Evolutionary conservation across 2,797 vertebrate species (phyloP).

Genomic region (Nyctalus aviator): DNA sequence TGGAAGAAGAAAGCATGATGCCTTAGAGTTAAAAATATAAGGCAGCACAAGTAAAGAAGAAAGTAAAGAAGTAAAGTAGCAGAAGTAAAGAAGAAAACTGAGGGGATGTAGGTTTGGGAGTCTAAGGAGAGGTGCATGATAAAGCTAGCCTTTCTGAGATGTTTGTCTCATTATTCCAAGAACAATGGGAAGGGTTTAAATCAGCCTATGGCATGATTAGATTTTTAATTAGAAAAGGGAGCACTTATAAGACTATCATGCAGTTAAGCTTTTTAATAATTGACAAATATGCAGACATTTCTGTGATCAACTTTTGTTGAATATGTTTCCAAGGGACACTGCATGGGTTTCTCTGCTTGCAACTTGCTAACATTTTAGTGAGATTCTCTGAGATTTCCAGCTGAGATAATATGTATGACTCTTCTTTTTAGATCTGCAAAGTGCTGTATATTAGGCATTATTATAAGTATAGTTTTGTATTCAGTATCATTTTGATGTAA

Average conservation of each 20-base stretch:
- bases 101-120: not conserved
- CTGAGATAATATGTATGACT: not conserved
- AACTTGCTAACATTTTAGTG: not conserved
- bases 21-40: not conserved
- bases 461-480: not conserved
- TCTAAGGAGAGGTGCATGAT: not conserved
- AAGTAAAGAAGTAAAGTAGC: not conserved
- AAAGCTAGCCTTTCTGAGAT: not conserved
- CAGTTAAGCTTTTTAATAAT: not conserved
- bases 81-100: not conserved
- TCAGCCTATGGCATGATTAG: not conserved
- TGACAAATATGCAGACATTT: not conserved
- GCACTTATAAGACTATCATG: not conserved
- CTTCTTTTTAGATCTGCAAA: not conserved
- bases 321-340: not conserved
- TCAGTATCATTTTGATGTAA: not conserved
- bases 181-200: not conserved
- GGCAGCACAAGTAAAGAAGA: not conserved
- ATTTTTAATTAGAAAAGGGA: constrained; percentile 10
- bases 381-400: not conserved
- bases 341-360: not conserved
- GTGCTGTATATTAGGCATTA: not conserved
- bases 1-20: not conserved
- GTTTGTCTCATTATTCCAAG: not conserved
- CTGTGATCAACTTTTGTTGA: not conserved